Percentiles rank a stretch among this genome's conserved stretches.
Conservation (phyloP, 2,797 vertebrate genomes). For the Eupleurogrammus muticus region DNA sequence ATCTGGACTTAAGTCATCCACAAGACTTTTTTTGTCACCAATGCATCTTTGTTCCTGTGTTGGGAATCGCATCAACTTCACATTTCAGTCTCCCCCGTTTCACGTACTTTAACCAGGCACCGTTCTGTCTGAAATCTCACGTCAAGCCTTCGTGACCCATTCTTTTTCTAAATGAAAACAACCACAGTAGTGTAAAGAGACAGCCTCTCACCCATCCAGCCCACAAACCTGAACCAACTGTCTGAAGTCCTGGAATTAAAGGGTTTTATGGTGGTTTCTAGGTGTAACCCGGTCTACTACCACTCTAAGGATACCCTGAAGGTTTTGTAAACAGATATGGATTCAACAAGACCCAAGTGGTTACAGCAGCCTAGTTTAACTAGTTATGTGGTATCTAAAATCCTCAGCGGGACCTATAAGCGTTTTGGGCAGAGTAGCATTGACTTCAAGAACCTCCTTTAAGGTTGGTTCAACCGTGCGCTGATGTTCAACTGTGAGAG, state of each 20-base stretch:
- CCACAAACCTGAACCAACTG: slow-evolving; percentile 29
- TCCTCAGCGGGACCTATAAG: not conserved
- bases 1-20: slow-evolving; percentile 10
- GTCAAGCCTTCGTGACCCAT: not conserved
- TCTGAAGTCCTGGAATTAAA: slow-evolving; percentile 33
- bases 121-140: slow-evolving; percentile 15
- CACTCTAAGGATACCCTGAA: slow-evolving; percentile 44
- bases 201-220: slow-evolving; percentile 3
- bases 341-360: slow-evolving; percentile 18
- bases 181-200: slow-evolving; percentile 23
- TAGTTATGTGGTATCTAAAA: slow-evolving; percentile 18
- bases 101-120: slow-evolving; percentile 31
- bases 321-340: slow-evolving; percentile 55
- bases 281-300: slow-evolving; percentile 4
- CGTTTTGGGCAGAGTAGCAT: not conserved
- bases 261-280: slow-evolving; percentile 31
- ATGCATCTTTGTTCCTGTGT: slow-evolving; percentile 3
- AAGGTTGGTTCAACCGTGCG: slow-evolving; percentile 1
- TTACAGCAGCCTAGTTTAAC: slow-evolving; percentile 23
- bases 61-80: slow-evolving; percentile 4
- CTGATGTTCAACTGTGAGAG: slow-evolving; percentile 7
- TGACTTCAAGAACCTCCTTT: slow-evolving; percentile 4
- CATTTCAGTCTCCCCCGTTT: slow-evolving; percentile 11
- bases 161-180: not conserved
- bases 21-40: not conserved